Percentiles rank a stretch among this genome's conserved stretches.
These are phyloP conservation scores for Rallus limicola DNA, from an alignment of 2,113 vertebrate species.

Conservation along the genomic window DNA sequence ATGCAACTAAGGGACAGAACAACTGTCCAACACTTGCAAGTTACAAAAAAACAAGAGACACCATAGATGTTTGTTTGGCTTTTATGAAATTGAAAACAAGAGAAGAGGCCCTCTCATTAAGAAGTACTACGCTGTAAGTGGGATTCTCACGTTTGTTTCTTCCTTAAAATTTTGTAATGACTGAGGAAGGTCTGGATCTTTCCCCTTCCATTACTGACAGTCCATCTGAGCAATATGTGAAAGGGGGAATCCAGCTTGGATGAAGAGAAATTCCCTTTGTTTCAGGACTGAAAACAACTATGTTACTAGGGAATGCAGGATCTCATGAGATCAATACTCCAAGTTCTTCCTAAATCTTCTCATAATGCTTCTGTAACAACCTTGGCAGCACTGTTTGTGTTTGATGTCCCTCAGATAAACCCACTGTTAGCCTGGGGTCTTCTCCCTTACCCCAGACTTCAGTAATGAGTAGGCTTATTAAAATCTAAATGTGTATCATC, in stretches of 20 bases:
- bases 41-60: not conserved
- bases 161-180: not conserved
- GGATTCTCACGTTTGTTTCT: not conserved
- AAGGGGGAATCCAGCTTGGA: not conserved
- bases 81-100: not conserved
- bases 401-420: not conserved
- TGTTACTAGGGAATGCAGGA: not conserved
- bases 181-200: not conserved
- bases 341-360: not conserved
- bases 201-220: not conserved
- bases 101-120: not conserved
- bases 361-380: not conserved
- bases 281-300: not conserved
- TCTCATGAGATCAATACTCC: not conserved
- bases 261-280: not conserved
- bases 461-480: not conserved
- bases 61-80: not conserved
- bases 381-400: not conserved
- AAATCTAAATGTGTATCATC: not conserved
- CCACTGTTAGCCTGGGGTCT: not conserved
- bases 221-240: not conserved
- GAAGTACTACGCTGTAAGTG: not conserved
- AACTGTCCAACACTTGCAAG: not conserved
- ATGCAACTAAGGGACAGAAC: not conserved
- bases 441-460: not conserved